Conservation (phyloP, 2,113 vertebrate genomes). For the Gadus macrocephalus region DNA sequence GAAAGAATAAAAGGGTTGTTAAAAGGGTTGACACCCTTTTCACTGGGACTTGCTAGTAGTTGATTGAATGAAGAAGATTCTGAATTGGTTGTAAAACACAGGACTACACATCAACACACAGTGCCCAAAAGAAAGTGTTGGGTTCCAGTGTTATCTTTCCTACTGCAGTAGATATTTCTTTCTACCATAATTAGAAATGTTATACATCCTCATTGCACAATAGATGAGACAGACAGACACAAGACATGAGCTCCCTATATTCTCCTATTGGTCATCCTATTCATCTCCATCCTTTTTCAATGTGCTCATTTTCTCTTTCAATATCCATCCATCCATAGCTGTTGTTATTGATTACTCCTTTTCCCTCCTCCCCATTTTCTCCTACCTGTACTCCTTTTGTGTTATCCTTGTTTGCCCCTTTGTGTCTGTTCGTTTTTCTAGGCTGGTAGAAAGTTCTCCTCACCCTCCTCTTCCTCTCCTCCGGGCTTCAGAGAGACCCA, state of each 20-base stretch:
- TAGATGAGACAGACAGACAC: background rate
- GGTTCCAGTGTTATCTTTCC: too few relatives aligned
- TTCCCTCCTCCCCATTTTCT: constrained; percentile 21
- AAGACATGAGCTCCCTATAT: background rate
- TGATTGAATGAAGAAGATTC: too few relatives aligned
- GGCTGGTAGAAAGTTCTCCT: constrained; percentile 87
- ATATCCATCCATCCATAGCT: constrained; percentile 22
- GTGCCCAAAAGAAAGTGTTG: too few relatives aligned
- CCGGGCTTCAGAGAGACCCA: constrained; percentile 82
- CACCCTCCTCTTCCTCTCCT: constrained; percentile 50
- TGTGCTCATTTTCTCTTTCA: constrained; percentile 10
- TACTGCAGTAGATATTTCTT: too few relatives aligned
- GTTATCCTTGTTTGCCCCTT: constrained; percentile 20
- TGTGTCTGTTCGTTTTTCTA: constrained; percentile 72
- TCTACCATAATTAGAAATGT: background rate
- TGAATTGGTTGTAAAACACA: too few relatives aligned
- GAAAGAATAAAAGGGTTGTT: background rate
- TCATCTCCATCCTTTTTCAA: background rate
- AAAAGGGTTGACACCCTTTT: background rate
- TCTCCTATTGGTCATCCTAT: background rate
- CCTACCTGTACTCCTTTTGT: constrained; percentile 8
- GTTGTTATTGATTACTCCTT: constrained; percentile 22
- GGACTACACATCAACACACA: too few relatives aligned
- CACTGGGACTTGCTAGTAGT: too few relatives aligned
- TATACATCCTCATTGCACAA: background rate